These are phyloP conservation scores for Acipenser ruthenus DNA, from an alignment of 2,797 vertebrate species.

Conservation along the genomic window DNA sequence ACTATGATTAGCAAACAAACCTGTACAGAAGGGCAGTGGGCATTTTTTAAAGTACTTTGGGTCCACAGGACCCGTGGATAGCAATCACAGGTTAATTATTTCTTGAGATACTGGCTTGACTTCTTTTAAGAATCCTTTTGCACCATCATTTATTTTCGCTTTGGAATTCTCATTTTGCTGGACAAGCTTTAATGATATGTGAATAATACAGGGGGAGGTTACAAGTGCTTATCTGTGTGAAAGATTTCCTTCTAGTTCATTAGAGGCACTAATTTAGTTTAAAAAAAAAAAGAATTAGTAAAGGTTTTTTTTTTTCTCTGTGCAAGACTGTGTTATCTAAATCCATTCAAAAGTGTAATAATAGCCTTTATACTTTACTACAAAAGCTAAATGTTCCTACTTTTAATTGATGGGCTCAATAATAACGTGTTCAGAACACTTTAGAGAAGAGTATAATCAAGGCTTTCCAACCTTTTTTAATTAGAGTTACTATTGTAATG, in stretches of 20 bases:
- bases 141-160: no score
- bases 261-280: neutral
- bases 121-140: no score
- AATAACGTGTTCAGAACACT: neutral
- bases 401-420: conserved; percentile 1
- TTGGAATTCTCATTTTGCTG: no score
- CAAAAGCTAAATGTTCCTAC: conserved; percentile 2
- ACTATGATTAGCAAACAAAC: no score
- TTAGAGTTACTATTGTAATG: neutral
- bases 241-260: conserved; percentile 1
- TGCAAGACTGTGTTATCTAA: neutral
- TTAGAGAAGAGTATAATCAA: neutral
- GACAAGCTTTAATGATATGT: no score
- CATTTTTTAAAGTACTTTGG: no score
- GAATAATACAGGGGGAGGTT: no score
- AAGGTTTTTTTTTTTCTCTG: neutral
- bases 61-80: no score
- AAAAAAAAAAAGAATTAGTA: neutral
- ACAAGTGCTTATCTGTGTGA: neutral
- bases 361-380: neutral
- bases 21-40: no score
- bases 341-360: neutral
- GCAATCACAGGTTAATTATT: no score
- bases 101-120: no score
- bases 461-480: neutral